These are phyloP conservation scores for Heteronetta atricapilla DNA, from an alignment of 2,113 vertebrate species.

Conservation along the genomic window DNA sequence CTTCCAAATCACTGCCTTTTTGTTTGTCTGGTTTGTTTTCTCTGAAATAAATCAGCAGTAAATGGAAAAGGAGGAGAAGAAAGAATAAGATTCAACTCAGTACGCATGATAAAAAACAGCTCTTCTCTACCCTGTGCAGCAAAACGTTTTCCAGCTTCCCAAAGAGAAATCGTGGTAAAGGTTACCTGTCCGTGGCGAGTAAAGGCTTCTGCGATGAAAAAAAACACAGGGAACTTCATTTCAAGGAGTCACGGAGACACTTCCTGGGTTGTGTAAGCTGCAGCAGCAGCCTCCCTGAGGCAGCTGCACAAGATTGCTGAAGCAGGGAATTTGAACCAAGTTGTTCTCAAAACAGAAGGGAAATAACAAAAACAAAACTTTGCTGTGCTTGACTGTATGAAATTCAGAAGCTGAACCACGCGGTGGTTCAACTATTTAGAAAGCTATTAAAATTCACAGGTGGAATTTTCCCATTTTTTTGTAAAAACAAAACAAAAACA, in stretches of 20 bases:
- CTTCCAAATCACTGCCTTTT: rapidly evolving
- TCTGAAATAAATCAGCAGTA: neutral
- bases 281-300: neutral
- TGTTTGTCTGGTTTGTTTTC: neutral
- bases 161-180: neutral
- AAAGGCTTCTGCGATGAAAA: neutral
- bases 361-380: neutral
- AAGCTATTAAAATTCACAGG: neutral
- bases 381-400: neutral
- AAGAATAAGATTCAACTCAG: neutral
- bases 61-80: neutral
- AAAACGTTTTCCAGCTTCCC: neutral
- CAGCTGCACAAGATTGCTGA: neutral
- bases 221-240: neutral
- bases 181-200: rapidly evolving
- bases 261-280: neutral
- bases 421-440: neutral
- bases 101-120: neutral
- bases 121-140: neutral
- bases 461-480: neutral
- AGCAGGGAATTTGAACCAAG: neutral
- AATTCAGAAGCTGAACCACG: neutral
- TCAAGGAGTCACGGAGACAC: neutral
- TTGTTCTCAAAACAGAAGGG: conserved; percentile 27
- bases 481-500: neutral